Conservation (phyloP, 2,113 vertebrate genomes). For the Corythornis madagascariensis region DNA sequence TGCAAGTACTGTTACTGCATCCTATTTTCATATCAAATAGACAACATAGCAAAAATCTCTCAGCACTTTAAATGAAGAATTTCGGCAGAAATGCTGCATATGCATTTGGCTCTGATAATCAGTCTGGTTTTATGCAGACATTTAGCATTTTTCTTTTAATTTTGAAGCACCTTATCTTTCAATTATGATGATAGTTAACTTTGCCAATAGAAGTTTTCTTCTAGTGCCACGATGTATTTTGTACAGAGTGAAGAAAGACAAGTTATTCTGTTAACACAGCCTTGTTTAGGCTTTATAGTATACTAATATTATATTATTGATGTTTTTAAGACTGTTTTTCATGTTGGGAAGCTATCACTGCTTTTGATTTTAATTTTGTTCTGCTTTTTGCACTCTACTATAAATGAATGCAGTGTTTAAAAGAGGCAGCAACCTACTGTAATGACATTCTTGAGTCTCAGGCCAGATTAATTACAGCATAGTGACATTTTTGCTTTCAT, state of each 20-base stretch:
- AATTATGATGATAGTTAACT: neutral
- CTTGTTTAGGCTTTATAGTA: neutral
- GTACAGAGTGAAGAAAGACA: neutral
- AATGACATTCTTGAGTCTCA: neutral
- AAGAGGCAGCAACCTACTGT: neutral
- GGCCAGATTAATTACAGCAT: constrained; percentile 14
- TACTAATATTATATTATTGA: neutral
- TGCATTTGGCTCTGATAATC: neutral
- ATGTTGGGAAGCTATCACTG: neutral
- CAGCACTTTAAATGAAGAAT: neutral
- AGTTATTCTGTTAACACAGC: neutral
- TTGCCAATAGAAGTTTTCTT: neutral
- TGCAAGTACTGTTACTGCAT: neutral
- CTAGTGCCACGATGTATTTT: neutral
- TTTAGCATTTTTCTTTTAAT: neutral
- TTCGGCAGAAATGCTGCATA: neutral
- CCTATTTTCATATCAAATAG: neutral
- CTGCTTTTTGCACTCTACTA: neutral
- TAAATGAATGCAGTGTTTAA: neutral
- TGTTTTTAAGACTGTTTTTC: neutral
- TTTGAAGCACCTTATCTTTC: neutral
- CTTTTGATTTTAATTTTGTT: constrained; percentile 26
- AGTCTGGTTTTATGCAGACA: neutral
- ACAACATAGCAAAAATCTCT: neutral
- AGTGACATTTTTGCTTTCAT: constrained; percentile 4